A percentile compares a stretch with the other conserved stretches of the same genome.
phyloP scores from a whole-genome alignment of 2,797 vertebrate genomes.

The Acomys russatus region DNA sequence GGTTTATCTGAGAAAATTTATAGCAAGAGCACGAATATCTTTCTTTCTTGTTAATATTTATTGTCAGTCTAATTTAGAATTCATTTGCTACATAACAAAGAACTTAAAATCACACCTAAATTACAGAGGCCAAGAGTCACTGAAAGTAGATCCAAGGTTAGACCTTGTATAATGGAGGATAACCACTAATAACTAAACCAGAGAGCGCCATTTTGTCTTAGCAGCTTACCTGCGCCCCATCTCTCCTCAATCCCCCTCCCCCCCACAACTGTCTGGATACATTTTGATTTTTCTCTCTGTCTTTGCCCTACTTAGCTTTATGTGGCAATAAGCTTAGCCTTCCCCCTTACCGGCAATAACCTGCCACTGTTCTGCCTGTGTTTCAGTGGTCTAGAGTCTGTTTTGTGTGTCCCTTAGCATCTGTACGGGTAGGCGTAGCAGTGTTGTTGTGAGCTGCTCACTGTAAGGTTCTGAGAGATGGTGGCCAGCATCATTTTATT shows the following conservation, averaged over 20 bases:
- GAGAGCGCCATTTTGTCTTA: neutral
- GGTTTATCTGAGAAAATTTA: neutral
- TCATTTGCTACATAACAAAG: slow-evolving; percentile 21
- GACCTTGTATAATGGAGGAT: neutral
- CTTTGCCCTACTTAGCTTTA: neutral
- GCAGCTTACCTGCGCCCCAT: neutral
- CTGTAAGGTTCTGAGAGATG: neutral
- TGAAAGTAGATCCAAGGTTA: neutral
- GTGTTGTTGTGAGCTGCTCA: neutral
- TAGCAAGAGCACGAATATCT: neutral
- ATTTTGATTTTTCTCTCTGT: neutral
- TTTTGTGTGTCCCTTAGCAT: neutral
- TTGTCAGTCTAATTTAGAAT: slow-evolving; percentile 30
- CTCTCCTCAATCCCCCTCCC: neutral
- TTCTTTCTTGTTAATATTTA: neutral
- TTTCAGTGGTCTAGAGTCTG: neutral
- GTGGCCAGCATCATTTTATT: neutral
- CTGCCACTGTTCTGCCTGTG: neutral
- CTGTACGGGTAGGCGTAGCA: neutral
- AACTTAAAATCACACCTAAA: neutral
- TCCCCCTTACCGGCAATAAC: neutral
- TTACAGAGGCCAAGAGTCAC: slow-evolving; percentile 10
- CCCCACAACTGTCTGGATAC: neutral
- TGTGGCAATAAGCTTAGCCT: neutral
- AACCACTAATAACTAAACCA: neutral